These are phyloP conservation scores for Pseudeuparius sepicola DNA, from an alignment of 2,888 invertebrate species.

Conservation along the genomic window DNA sequence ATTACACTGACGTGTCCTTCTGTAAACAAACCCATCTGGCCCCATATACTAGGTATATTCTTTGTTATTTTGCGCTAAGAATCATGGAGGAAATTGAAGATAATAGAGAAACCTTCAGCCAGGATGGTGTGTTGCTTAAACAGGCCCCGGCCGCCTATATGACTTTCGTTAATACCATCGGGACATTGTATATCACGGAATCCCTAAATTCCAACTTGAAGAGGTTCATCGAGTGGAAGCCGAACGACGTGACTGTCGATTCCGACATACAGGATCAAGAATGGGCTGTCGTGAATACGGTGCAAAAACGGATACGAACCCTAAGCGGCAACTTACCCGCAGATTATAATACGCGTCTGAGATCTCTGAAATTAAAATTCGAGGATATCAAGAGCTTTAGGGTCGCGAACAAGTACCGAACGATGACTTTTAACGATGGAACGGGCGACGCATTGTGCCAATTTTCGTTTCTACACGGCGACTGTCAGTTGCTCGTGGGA, in stretches of 20 bases:
- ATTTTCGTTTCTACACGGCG: slow-evolving; percentile 81
- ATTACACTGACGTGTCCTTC: too few species aligned
- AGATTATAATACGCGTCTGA: slow-evolving; percentile 39
- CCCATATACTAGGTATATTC: too few species aligned
- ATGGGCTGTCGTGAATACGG: slow-evolving; percentile 76
- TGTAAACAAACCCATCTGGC: too few species aligned
- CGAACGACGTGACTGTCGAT: slow-evolving; percentile 67
- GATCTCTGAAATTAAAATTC: slow-evolving; percentile 48
- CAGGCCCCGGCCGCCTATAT: slow-evolving; percentile 52
- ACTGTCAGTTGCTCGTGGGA: slow-evolving; percentile 65
- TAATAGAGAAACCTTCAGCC: slow-evolving; percentile 57
- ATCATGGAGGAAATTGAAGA: slow-evolving; percentile 30
- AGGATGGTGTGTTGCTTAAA: slow-evolving; percentile 67
- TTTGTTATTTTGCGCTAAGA: slow-evolving; percentile 5
- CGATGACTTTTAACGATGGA: slow-evolving; percentile 55
- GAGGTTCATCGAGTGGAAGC: slow-evolving; percentile 68
- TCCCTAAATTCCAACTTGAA: slow-evolving; percentile 40
- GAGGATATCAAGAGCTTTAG: slow-evolving; percentile 57
- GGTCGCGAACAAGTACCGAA: slow-evolving; percentile 35
- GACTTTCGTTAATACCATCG: slow-evolving; percentile 48
- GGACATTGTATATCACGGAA: slow-evolving; percentile 59
- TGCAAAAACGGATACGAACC: slow-evolving; percentile 53
- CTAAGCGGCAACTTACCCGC: slow-evolving; percentile 44
- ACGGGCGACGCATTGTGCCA: slow-evolving; percentile 65
- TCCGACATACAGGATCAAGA: slow-evolving; percentile 71